Evolutionary conservation across 2,888 invertebrate species (phyloP), one percentile per base, ranked within the genome.

Genomic region (Pachycephus smyrnensis): DNA sequence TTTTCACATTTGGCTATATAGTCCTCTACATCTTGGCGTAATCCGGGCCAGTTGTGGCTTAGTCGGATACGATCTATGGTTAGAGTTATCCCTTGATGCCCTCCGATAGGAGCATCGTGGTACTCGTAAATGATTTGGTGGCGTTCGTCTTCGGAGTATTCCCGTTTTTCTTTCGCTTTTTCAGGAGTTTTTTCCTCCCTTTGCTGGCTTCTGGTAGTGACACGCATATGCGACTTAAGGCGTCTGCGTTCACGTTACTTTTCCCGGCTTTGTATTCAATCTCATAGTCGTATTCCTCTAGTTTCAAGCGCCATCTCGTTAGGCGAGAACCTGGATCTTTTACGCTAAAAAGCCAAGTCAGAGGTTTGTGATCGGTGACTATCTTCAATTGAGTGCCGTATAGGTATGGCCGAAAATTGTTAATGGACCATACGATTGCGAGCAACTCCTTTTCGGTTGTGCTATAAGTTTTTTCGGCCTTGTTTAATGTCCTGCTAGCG

Each of bases 351-450:
- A 79, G 77, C 78, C 81, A 77, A 37, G 37, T 75, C 2, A 90
- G 80, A 0, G 88, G 88, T 77, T 83, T 84, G 79, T 90, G 88
- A 78, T 90, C 89, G 0, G 88, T 89, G 1, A 86, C 79, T n/a
- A 90, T 83, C 35, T 75, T 79, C 76, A 89, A 88, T 73, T 80
- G 83, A 77, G 81, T 73, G 0, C 88, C 88, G 76, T 83, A 88
- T 15, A 90, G 30, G 78, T 89, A 89, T 0, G 86, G 86, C 69
- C 86, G 73, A 75, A 86, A 88, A 79, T 88, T 83, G 75, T 85
- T 82, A 1, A 84, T 81, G 1, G 82, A 85, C 82, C 84, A 84
- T 0, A 87, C 12, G 37, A 37, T 37, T 1, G 12, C 37, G 0
- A 15, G 15, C 1, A 40, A 4, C 0, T 40, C 40, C 81, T 84